phyloP scores from a whole-genome alignment of 2,888 invertebrate genomes.

The Caenorhabditis sp. region DNA sequence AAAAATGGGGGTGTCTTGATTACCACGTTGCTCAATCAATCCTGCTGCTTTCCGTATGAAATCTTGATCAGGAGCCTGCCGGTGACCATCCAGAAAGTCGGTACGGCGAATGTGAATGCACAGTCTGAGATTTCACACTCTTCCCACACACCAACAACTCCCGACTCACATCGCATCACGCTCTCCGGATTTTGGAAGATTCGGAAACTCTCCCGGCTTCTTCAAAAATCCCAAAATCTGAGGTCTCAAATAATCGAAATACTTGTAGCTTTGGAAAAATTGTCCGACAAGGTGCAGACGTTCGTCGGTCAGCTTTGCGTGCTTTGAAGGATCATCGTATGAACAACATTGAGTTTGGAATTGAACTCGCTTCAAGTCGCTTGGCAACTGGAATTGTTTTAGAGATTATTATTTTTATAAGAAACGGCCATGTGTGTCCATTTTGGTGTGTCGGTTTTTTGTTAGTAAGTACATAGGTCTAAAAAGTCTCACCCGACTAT shows the following conservation, averaged over 20 bases:
- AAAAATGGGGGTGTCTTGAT: too few species aligned
- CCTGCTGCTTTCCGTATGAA: not conserved
- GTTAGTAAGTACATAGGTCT: too few species aligned
- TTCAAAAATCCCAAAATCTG: not conserved
- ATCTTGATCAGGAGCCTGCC: not conserved
- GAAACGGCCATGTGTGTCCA: too few species aligned
- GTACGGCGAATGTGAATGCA: not conserved
- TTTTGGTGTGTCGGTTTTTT: too few species aligned
- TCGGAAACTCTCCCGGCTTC: not conserved
- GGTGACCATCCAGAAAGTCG: not conserved
- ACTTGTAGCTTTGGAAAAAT: conserved; percentile 27
- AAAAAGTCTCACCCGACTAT: not conserved
- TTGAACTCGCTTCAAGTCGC: not conserved
- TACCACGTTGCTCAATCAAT: not conserved
- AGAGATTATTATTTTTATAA: too few species aligned
- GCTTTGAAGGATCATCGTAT: conserved; percentile 12
- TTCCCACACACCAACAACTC: not conserved
- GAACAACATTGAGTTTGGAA: conserved; percentile 4
- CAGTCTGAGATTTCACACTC: not conserved
- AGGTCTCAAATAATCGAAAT: conserved; percentile 12
- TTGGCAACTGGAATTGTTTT: not conserved
- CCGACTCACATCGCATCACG: not conserved
- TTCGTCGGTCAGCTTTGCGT: not conserved
- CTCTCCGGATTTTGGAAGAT: not conserved
- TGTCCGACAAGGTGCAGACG: not conserved